Evolutionary conservation across 2,888 invertebrate genomes (phyloP).

Genomic region (Chrysotoxum bicinctum): DNA sequence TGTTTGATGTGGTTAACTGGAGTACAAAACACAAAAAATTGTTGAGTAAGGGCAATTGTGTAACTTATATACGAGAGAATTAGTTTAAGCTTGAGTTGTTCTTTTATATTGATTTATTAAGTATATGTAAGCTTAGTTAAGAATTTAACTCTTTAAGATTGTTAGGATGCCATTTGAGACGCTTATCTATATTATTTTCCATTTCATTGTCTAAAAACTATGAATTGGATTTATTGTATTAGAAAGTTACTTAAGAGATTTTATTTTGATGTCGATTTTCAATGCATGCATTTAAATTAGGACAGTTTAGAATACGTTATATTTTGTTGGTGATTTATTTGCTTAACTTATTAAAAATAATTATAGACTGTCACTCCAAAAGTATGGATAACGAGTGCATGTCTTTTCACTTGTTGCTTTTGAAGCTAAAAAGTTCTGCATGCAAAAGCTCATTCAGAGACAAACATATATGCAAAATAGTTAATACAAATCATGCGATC

Average conservation of each 20-base stretch:
- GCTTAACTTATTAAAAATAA: too few relatives aligned
- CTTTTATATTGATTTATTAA: constrained; percentile 9
- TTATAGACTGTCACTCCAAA: too few relatives aligned
- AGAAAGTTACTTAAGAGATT: not conserved
- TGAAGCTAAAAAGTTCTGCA: too few relatives aligned
- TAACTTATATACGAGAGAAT: not conserved
- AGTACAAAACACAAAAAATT: constrained; percentile 4
- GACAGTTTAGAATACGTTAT: too few relatives aligned
- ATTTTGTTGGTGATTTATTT: too few relatives aligned
- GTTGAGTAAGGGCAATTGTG: constrained; percentile 2
- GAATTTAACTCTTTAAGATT: not conserved
- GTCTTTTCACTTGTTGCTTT: too few relatives aligned
- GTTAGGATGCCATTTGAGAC: not conserved
- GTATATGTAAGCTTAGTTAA: not conserved
- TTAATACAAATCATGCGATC: too few relatives aligned
- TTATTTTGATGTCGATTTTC: not conserved
- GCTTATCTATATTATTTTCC: not conserved
- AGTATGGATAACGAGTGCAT: too few relatives aligned
- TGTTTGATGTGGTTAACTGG: constrained; percentile 58
- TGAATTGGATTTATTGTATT: not conserved
- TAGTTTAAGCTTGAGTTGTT: constrained; percentile 1
- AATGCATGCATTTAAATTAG: not conserved
- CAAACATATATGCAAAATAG: too few relatives aligned
- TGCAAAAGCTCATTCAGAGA: too few relatives aligned
- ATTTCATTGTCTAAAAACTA: not conserved